phyloP scores from a whole-genome alignment of 2,113 vertebrate species.

The Sarotherodon lohbergeri region DNA sequence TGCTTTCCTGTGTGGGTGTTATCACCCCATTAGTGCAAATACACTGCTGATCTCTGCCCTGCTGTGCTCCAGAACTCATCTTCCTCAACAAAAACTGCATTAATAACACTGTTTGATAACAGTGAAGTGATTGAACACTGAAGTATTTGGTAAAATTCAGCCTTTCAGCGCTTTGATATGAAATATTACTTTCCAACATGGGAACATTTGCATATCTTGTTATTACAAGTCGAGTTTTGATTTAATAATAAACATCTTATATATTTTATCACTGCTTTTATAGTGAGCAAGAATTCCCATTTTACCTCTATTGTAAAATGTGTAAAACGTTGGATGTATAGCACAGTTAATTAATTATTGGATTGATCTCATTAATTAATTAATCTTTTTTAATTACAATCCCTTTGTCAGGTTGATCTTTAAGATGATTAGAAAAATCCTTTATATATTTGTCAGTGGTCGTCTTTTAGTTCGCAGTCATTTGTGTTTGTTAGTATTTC shows the following conservation, averaged over 20 bases:
- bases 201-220: background rate
- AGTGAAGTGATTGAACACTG: constrained; percentile 1
- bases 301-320: background rate
- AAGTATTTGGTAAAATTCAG: background rate
- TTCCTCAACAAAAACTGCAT: constrained; percentile 22
- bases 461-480: background rate
- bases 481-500: background rate
- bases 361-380: background rate
- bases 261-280: constrained; percentile 1
- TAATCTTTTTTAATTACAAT: background rate
- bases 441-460: background rate
- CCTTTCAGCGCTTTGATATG: background rate
- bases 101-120: constrained; percentile 40
- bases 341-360: background rate
- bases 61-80: constrained; percentile 15
- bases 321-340: background rate
- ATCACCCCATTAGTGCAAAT: constrained; percentile 14
- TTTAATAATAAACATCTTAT: background rate
- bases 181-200: background rate
- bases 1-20: constrained; percentile 15
- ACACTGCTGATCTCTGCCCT: constrained; percentile 18
- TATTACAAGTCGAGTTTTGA: background rate
- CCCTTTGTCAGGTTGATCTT: background rate
- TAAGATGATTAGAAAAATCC: background rate
- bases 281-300: background rate